Evolutionary conservation across 2,888 invertebrate genomes (phyloP).

Genomic region (Calephelis perditalis): DNA sequence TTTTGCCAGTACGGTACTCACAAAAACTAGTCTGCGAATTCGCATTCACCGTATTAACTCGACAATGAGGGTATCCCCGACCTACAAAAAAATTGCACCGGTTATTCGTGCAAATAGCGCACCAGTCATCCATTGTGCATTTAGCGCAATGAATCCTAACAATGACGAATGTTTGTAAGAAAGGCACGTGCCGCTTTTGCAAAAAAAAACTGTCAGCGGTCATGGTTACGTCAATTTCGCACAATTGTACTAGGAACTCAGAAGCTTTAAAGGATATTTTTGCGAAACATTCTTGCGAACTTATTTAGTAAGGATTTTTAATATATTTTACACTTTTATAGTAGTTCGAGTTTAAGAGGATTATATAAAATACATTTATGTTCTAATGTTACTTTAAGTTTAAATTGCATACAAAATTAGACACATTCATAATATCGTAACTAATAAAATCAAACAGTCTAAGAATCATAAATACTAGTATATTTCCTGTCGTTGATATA

Average conservation of each 20-base stretch:
- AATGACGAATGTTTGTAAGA: conserved; percentile 48
- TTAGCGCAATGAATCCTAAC: conserved; percentile 64
- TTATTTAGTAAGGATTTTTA: background rate
- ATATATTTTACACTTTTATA: no score
- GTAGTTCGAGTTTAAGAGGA: no score
- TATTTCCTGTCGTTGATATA: no score
- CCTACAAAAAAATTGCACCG: conserved; percentile 57
- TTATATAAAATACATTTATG: no score
- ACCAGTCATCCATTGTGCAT: conserved; percentile 59
- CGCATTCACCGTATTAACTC: conserved; percentile 42
- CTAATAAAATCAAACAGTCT: no score
- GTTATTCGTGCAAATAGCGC: conserved; percentile 43
- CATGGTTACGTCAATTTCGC: conserved; percentile 73
- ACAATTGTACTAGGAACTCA: conserved; percentile 69
- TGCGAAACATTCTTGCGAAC: conserved; percentile 33
- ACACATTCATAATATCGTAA: no score
- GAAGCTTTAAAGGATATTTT: conserved; percentile 42
- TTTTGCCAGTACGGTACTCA: conserved; percentile 31
- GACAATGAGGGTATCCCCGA: conserved; percentile 61
- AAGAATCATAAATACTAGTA: no score
- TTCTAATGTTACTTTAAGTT: no score
- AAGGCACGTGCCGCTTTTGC: conserved; percentile 56
- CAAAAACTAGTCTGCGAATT: conserved; percentile 49
- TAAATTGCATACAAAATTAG: no score
- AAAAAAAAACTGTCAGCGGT: conserved; percentile 52